Conservation (phyloP, 2,888 invertebrate genomes). For the Escarpia spicata region DNA sequence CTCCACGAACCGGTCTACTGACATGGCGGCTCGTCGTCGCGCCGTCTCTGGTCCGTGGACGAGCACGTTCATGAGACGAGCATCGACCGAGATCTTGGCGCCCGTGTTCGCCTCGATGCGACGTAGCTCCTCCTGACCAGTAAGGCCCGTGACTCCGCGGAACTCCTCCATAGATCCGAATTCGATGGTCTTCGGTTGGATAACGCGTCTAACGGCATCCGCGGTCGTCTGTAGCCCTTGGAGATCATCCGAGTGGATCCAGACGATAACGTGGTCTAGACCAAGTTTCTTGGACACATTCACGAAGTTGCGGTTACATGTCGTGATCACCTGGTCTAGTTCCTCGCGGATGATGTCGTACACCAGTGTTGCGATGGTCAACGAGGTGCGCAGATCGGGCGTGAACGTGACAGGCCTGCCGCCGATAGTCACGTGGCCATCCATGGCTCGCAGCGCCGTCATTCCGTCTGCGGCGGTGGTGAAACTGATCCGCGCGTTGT, state of each 20-base stretch:
- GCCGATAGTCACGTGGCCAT: not conserved
- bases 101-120: slow-evolving; percentile 23
- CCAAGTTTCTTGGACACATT: not conserved
- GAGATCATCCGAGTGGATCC: not conserved
- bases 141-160: not conserved
- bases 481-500: slow-evolving; percentile 25
- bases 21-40: not conserved
- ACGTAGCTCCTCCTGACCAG: not conserved
- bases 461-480: slow-evolving; percentile 22
- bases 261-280: not conserved
- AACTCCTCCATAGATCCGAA: slow-evolving; percentile 3
- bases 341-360: slow-evolving; percentile 22
- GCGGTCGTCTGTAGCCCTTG: not conserved
- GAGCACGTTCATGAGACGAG: slow-evolving; percentile 13
- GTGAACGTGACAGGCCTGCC: not conserved
- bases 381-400: slow-evolving; percentile 22
- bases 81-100: slow-evolving; percentile 24
- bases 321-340: not conserved
- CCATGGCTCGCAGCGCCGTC: not conserved
- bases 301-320: not conserved
- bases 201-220: not conserved
- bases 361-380: slow-evolving; percentile 17
- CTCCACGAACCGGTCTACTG: not conserved
- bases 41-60: slow-evolving; percentile 28
- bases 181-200: not conserved